Evolutionary conservation across 2,113 vertebrate species (phyloP).

Genomic region (Trachemys scripta): DNA sequence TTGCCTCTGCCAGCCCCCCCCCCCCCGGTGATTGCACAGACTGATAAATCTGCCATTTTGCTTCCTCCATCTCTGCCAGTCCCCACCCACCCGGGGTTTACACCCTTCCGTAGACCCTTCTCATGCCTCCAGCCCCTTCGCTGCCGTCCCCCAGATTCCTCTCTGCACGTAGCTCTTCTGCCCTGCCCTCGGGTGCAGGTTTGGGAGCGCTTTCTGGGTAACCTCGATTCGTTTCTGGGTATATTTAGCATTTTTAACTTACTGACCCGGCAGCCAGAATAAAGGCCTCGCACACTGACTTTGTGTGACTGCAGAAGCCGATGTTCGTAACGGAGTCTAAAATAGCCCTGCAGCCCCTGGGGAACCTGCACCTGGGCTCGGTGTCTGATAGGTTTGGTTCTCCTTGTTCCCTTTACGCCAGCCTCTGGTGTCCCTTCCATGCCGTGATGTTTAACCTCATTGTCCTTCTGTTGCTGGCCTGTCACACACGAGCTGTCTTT

Average conservation of each 20-base stretch:
- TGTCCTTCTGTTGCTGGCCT: slow-evolving; percentile 84
- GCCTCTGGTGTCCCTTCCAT: slow-evolving; percentile 86
- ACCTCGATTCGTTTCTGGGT: neutral
- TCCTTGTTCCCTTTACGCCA: slow-evolving; percentile 26
- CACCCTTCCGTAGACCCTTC: neutral
- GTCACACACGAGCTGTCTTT: slow-evolving; percentile 85
- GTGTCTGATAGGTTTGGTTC: slow-evolving; percentile 73
- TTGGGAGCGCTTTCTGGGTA: neutral
- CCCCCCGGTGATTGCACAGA: neutral
- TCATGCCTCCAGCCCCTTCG: neutral
- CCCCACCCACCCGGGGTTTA: neutral
- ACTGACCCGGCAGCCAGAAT: neutral
- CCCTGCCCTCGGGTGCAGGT: neutral
- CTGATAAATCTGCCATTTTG: neutral
- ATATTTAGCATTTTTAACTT: neutral
- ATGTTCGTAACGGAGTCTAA: neutral
- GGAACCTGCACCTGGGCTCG: slow-evolving; percentile 78
- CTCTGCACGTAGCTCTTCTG: neutral
- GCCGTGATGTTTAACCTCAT: slow-evolving; percentile 85
- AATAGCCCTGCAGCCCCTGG: slow-evolving; percentile 27
- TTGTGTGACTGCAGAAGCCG: neutral
- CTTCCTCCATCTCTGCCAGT: neutral
- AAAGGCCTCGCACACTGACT: neutral
- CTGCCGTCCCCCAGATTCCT: neutral
- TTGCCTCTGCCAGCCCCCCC: neutral